Percentiles rank a stretch among this genome's conserved stretches.
Conservation (phyloP, 2,113 vertebrate species). For the Castor canadensis region DNA sequence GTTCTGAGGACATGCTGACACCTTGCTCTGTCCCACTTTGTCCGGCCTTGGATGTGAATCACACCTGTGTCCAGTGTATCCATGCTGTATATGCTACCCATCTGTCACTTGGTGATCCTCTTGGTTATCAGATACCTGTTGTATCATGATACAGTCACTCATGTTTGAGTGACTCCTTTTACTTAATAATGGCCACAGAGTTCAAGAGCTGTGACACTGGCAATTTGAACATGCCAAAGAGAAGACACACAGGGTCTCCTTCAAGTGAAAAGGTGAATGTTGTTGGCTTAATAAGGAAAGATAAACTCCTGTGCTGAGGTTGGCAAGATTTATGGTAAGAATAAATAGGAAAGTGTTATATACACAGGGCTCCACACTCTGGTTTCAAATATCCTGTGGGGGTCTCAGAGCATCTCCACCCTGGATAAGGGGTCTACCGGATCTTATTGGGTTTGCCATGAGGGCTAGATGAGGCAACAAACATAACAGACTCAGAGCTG, state of each 20-base stretch:
- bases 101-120: background rate
- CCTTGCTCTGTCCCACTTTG: background rate
- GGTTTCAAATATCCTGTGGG: background rate
- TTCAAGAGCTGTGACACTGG: background rate
- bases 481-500: accelerated
- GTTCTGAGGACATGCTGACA: background rate
- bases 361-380: background rate
- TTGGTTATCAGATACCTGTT: too few relatives aligned
- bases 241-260: background rate
- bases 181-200: background rate
- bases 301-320: background rate
- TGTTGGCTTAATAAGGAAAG: background rate
- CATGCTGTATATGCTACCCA: background rate
- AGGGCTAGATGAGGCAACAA: background rate
- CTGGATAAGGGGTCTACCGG: background rate
- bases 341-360: background rate
- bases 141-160: too few relatives aligned
- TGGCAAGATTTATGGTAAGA: background rate
- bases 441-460: too few relatives aligned
- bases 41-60: background rate
- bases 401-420: background rate
- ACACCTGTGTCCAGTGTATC: background rate
- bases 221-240: background rate
- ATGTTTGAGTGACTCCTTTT: background rate
- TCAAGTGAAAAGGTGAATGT: background rate